Base-by-base conservation (phyloP, 2,888 invertebrate species). In the Melanotus villosus region DNA sequence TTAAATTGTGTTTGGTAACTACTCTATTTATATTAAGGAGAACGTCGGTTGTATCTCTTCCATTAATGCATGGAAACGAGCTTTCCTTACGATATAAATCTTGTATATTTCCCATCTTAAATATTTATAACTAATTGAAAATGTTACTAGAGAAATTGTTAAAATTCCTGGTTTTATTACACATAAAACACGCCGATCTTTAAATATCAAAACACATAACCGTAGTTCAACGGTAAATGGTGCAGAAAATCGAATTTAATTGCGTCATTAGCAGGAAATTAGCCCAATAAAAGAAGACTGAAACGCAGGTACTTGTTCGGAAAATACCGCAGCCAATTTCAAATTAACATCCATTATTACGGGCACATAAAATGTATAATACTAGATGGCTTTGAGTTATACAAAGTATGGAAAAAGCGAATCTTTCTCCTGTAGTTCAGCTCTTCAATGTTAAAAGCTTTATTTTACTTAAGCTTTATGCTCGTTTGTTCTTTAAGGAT, bases 231-330 rank as follows among this genome's bases (percentile, higher is more conserved):
- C 12, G 9, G 41, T 7, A 41, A 41, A 41, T 41, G 41, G 41
- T 2, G 12, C 41, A 16, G 47, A 47, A 47, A 47, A 47, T 47
- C 47, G 47, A 47, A 47, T 47, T 47, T 23, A 47, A 47, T 23
- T 47, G 47, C 47, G 5, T 21, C 47, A 47, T 47, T 47, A 47
- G 23, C 14, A 21, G 47, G 47, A 21, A 47, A 23, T 47, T 47
- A 12, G 23, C n/a, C n/a, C 12, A 47, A 47, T 47, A 47, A 47
- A 47, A 47, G 23, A 23, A 47, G 23, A n/a, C 19, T 26, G 23
- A 23, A 47, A 26, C 19, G 1, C 41, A 41, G 41, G 41, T 41
- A 41, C 41, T 41, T 41, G 41, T 41, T 14, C 18, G 12, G 7
- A 41, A 41, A 41, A 41, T 41, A 16, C 41, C 41, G 41, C 47